Evolutionary conservation across 2,888 invertebrate genomes (phyloP).

Genomic region (Hipparchia semele): DNA sequence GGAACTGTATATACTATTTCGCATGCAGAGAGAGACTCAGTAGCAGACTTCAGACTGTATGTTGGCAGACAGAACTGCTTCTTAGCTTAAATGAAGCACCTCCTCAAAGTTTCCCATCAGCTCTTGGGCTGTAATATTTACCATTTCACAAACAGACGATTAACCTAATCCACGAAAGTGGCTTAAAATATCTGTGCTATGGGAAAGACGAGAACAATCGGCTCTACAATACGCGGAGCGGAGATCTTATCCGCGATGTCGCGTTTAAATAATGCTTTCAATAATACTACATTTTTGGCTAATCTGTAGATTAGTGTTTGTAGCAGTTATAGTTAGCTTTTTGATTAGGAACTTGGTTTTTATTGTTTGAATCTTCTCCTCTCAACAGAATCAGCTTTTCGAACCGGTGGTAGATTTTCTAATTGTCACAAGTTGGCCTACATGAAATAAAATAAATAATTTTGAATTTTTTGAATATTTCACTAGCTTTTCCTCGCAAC

Average conservation of each 20-base stretch:
- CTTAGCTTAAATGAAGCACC: not conserved
- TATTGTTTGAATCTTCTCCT: too few species aligned
- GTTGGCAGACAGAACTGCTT: too few species aligned
- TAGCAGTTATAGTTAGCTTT: not conserved
- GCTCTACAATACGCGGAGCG: conserved; percentile 12
- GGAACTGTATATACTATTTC: too few species aligned
- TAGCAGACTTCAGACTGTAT: not conserved
- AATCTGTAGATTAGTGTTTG: not conserved
- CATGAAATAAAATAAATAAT: too few species aligned
- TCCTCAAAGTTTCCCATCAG: not conserved
- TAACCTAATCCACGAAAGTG: conserved; percentile 33
- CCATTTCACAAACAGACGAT: conserved; percentile 32
- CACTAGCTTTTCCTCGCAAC: too few species aligned
- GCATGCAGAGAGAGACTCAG: too few species aligned
- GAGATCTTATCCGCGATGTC: conserved; percentile 13
- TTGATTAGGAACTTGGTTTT: not conserved
- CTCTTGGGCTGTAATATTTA: not conserved
- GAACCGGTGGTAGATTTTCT: too few species aligned
- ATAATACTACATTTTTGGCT: not conserved
- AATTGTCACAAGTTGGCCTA: too few species aligned
- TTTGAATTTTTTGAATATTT: too few species aligned
- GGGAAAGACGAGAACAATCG: conserved; percentile 31
- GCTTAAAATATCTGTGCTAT: conserved; percentile 36
- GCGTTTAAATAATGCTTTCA: conserved; percentile 7
- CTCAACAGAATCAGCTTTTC: too few species aligned